Base-by-base conservation (phyloP, 2,797 vertebrate genomes). In the Dallia pectoralis region DNA sequence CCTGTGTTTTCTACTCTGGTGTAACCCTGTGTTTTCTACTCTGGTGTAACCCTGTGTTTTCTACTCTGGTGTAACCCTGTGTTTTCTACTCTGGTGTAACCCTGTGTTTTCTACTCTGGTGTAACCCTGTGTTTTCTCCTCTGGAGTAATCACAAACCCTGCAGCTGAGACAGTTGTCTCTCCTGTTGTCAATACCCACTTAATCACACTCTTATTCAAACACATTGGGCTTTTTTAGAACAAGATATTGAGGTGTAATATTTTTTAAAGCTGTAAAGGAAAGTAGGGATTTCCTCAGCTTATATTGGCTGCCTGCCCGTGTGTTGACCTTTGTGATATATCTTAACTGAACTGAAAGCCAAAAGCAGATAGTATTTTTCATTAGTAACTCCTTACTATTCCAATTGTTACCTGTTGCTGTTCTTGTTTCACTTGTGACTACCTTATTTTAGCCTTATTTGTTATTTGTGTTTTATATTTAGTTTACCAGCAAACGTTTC, bases 201-300 rank as follows among this genome's bases (percentile, higher is more conserved):
- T 22, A n/a, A 65, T 32, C 32, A 32, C 62, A 33, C 14, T 18
- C 9, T 64, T 18, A 65, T 62, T 29, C 59, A 62, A 29, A 62
- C 27, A 30, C 4, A 5, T 63, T 63, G 15, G 29, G 15, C 63
- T 0, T 67, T n/a, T 67, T 3, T 40, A n/a, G 18, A 25, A 67
- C 12, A n/a, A 40, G 40, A 44, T 44, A 29, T 36, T 22, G 19
- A 40, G 64, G 64, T 2, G 7, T 19, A 19, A 36, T 63, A 14
- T 32, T 7, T 63, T 63, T 63, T 63, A 63, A 63, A 63, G 61
- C 61, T 29, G 29, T 30, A 32, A 30, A 63, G 61, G 29, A 30
- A 63, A 63, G 61, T 32, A 15, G 27, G 61, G 29, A 30, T 63
- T 30, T 63, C 29, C 61, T 14, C 61, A 29, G 15, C 4, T 63